Evolutionary conservation across 2,888 invertebrate genomes (phyloP), one percentile per base, ranked within the genome.

Genomic region (Chaetogeoica ovagalla): DNA sequence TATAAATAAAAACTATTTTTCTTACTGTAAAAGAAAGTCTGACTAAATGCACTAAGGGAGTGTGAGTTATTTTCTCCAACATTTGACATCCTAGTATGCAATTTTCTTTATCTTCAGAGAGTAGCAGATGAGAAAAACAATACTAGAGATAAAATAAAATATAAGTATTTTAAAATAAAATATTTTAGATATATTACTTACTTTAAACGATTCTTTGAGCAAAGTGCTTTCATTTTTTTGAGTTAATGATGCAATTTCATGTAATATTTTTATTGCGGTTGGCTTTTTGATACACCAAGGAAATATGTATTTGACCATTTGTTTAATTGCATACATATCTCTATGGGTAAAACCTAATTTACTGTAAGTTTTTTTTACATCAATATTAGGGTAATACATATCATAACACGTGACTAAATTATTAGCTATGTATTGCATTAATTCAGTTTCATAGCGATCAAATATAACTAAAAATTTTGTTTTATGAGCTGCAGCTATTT

Each of bases 391-490:
- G 37, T 70, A 19, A 70, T 82, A 62, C 68, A 68, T 57, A 66
- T 74, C 62, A 72, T 39, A 71, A 71, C 69, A 74, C 11, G 68
- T 52, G 72, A 82, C 81, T 55, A 69, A 82, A 68, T 71, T 79
- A 57, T 79, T 65, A 79, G 79, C 79, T 65, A 79, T 79, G 19
- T 79, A 79, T 55, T 86, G 84, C 13, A 86, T 83, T 81, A 87
- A 88, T 84, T 91, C 89, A 82, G 89, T 90, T 84, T 90, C 90
- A 84, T 91, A 90, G 84, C 89, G 88, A 73, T 88, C 88, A 83
- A 91, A 92, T 11, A 92, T 87, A 84, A 88, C 87, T 83, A 89
- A 89, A 0, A 90, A 88, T 0, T 89, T 89, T 63, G 88, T 87
- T 0, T 87, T 87, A 70, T 90, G 88, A 23, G 85, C 86, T 84